Conservation (phyloP, 1,140 invertebrate genomes). For the Micrasema longulum region DNA sequence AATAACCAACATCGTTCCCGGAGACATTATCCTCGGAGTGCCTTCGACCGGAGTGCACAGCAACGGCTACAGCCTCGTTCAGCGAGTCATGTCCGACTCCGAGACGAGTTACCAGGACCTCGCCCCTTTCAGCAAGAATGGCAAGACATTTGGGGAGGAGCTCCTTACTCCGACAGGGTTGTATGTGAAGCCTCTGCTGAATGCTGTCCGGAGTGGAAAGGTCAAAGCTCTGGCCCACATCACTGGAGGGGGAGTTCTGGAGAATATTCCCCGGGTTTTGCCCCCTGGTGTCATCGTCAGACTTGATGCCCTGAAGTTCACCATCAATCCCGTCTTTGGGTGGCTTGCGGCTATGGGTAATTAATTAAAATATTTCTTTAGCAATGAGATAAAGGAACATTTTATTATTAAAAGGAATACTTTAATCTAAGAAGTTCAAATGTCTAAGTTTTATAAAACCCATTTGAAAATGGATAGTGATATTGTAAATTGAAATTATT, state of each 20-base stretch:
- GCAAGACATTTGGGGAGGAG: conserved; percentile 78
- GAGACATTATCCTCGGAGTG: conserved; percentile 85
- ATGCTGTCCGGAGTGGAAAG: conserved; percentile 77
- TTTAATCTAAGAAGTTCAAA: no score
- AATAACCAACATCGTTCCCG: conserved; percentile 71
- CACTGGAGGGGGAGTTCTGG: conserved; percentile 91
- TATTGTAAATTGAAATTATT: no score
- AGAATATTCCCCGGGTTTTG: conserved; percentile 90
- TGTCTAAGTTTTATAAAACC: no score
- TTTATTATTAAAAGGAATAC: no score
- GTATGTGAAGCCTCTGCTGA: conserved; percentile 85
- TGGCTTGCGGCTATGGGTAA: conserved; percentile 74
- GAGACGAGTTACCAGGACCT: conserved; percentile 73
- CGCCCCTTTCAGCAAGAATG: conserved; percentile 78
- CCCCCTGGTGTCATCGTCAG: conserved; percentile 73
- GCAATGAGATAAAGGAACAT: no score
- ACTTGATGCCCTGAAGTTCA: conserved; percentile 81
- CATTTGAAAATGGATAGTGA: no score
- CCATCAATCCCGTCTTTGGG: conserved; percentile 76
- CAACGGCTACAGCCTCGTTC: conserved; percentile 89
- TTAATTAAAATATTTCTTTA: no score
- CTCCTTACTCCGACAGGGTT: conserved; percentile 90
- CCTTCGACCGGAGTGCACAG: conserved; percentile 89
- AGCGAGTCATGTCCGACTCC: conserved; percentile 74
- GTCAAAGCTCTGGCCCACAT: conserved; percentile 95